Evolutionary conservation across 2,888 invertebrate species (phyloP), one percentile per base, ranked within the genome.

Genomic region (Luperina testacea): DNA sequence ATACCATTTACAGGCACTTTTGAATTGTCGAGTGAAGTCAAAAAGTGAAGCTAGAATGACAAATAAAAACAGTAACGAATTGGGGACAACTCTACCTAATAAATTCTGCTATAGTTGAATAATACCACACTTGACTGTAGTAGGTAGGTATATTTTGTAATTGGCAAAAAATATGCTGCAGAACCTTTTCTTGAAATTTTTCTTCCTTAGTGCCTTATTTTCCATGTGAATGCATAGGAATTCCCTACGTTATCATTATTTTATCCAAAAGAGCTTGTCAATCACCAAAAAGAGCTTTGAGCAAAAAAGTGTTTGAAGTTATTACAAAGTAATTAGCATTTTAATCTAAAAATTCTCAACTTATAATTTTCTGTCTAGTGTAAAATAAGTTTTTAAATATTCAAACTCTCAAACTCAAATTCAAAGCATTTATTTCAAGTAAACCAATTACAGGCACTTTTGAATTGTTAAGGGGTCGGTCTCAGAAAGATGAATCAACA

Each of bases 281-380:
- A n/a, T 57, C 24, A 57, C 57, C 57, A 57, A 53, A 74, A 59
- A 17, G 42, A 64, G 63, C 17, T 27, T 57, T 61, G 38, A n/a
- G 45, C 17, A 64, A 80, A 77, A 81, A 75, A 63, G 27, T 75
- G 38, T 81, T 81, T 20, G 24, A 72, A 83, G 65, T 72, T 75
- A 85, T 81, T 70, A 65, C 69, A 53, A 84, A 84, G 64, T 72
- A 72, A 81, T 84, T 84, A 77, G 74, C 78, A 81, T 84, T 81
- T 78, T 75, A 70, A 78, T 84, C 20, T 13, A 77, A 77, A 75
- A 53, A 59, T 59, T 70, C 20, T 63, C 72, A 61, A 17, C 59
- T 77, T 59, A 38, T 75, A 9, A 80, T 80, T 69, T 72, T 74
- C 51, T 61, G 11, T 68, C 70, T 65, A 64, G 51, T 7, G 63